A percentile compares a stretch with the other conserved stretches of the same genome.
These are phyloP conservation scores for Cetoscarus ocellatus DNA, from an alignment of 2,797 vertebrate genomes.

Conservation along the genomic window DNA sequence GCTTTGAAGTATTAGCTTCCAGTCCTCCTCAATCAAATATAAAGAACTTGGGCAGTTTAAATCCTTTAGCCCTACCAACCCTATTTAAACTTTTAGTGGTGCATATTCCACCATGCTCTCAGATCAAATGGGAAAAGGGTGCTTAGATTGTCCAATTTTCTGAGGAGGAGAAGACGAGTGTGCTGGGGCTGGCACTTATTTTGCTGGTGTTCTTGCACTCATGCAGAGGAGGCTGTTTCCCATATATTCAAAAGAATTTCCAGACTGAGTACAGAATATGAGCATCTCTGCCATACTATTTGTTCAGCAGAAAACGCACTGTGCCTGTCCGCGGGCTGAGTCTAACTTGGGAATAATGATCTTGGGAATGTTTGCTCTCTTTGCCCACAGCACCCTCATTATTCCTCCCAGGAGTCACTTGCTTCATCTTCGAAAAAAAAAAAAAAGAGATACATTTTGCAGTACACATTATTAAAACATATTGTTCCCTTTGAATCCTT, in stretches of 20 bases:
- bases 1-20: constrained; percentile 39
- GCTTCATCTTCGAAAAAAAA: constrained; percentile 58
- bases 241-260: constrained; percentile 38
- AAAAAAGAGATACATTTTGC: constrained; percentile 57
- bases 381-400: constrained; percentile 69
- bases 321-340: constrained; percentile 52
- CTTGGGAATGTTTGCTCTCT: constrained; percentile 73
- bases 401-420: constrained; percentile 63
- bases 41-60: constrained; percentile 31
- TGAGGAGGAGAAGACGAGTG: constrained; percentile 13
- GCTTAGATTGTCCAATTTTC: constrained; percentile 14
- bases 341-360: constrained; percentile 75
- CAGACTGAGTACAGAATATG: constrained; percentile 36
- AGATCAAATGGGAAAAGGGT: constrained; percentile 37
- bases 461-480: constrained; percentile 72
- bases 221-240: constrained; percentile 30
- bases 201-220: constrained; percentile 1
- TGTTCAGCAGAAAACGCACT: constrained; percentile 52
- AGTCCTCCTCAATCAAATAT: constrained; percentile 12
- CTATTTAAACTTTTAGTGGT: constrained; percentile 15
- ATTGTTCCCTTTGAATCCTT: constrained; percentile 69
- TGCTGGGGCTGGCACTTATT: constrained; percentile 1
- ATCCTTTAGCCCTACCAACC: constrained; percentile 32
- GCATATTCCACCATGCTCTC: constrained; percentile 11
- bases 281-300: constrained; percentile 51